Evolutionary conservation across 2,888 invertebrate genomes (phyloP).

Genomic region (Phortica okadai): DNA sequence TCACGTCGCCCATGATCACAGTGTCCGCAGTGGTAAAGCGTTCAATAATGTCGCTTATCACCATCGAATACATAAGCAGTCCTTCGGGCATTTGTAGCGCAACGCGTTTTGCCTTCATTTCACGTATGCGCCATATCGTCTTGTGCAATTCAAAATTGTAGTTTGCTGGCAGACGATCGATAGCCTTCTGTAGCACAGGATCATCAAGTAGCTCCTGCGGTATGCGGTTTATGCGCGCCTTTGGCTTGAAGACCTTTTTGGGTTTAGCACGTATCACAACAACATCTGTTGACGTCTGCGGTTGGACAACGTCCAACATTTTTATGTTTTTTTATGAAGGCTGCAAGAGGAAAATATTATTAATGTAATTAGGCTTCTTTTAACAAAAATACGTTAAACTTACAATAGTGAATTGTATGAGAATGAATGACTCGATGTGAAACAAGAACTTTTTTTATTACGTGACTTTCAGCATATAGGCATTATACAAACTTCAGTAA

Average conservation of each 20-base stretch:
- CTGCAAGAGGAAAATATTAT: no score
- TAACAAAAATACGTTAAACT: no score
- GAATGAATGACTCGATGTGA: not conserved
- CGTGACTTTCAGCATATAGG: not conserved
- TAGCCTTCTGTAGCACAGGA: constrained; percentile 83
- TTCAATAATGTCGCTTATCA: constrained; percentile 94
- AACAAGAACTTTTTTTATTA: not conserved
- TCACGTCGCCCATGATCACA: constrained; percentile 98
- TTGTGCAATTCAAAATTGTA: constrained; percentile 99
- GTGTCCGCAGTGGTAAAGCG: constrained; percentile 92
- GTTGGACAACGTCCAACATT: constrained; percentile 70
- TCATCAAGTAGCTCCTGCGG: constrained; percentile 88
- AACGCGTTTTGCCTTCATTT: constrained; percentile 89
- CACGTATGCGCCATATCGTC: constrained; percentile 96
- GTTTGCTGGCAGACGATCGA: constrained; percentile 89
- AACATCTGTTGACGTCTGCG: constrained; percentile 51
- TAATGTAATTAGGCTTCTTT: no score
- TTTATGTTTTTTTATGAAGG: constrained; percentile 27
- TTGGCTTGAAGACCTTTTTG: constrained; percentile 87
- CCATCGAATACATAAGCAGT: constrained; percentile 92
- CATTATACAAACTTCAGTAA: not conserved
- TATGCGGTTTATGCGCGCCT: constrained; percentile 86
- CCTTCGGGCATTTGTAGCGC: constrained; percentile 99
- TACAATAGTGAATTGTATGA: no score
- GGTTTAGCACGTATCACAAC: constrained; percentile 88